Base-by-base conservation (phyloP, 2,113 vertebrate genomes). In the Geococcyx californianus region DNA sequence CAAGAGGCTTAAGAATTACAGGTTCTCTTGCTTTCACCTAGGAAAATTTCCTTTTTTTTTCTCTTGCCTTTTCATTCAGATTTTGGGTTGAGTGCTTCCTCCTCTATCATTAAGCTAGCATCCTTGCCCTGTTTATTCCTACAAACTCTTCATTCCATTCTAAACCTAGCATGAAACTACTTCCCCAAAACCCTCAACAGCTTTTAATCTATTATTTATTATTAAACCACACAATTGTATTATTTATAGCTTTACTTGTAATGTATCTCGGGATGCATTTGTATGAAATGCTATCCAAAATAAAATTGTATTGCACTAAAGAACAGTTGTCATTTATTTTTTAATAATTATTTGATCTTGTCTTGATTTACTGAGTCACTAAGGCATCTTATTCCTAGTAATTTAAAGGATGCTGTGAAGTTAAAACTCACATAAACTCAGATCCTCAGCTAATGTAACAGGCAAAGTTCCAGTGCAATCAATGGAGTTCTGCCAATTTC, bases 141-240 rank as follows among this genome's bases (percentile, higher is more conserved):
- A 84, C 10, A 47, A 78, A 81, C 21, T 38, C 60, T 74, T 95
- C 68, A 67, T 87, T 78, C 25, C 36, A 24, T 75, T 68, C 86
- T 79, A 69, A 75, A 25, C 23, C n/a, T 64, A 52, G 87, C 29
- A 82, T 62, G 21, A 91, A 94, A 89, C 52, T 75, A 6, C 78
- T 90, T 84, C 40, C 84, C 17, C 56, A 87, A 78, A 16, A 84
- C 34, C 24, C 76, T 80, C 82, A 94, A 69, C 52, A 90, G 64
- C 56, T 93, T 93, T 95, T 91, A 94, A 95, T 94, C 85, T 96
- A 95, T 90, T 93, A 94, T 95, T 94, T 92, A 96, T 94, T 94
- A 86, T 84, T 93, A 78, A 94, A 86, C 76, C 49, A 78, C 40
- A 86, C 84, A 94, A 93, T 84, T 96, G 20, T 60, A 94, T 93